Evolutionary conservation across 2,888 invertebrate species (phyloP).

Genomic region (Ectemnius continuus): DNA sequence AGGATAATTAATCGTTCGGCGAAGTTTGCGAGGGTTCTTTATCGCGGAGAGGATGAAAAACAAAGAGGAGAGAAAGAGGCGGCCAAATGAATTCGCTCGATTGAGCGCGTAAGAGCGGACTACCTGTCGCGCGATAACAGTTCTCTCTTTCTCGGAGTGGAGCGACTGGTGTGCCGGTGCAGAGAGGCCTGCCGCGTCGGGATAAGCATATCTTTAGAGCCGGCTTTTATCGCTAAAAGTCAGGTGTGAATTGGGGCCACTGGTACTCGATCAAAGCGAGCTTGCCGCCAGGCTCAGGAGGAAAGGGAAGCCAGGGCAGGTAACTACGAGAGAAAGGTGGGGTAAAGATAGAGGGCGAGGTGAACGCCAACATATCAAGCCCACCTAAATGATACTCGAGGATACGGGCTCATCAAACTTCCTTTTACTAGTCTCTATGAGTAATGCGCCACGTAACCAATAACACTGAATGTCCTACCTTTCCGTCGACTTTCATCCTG

Average conservation of each 20-base stretch:
- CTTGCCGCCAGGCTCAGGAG: constrained; percentile 24
- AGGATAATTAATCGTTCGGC: constrained; percentile 41
- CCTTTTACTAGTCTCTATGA: too few relatives aligned
- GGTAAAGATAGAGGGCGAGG: constrained; percentile 2
- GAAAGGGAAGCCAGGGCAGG: constrained; percentile 8
- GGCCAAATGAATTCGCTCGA: constrained; percentile 54
- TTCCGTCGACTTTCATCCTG: too few relatives aligned
- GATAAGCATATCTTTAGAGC: constrained; percentile 68
- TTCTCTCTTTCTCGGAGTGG: constrained; percentile 42
- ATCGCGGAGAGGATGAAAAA: constrained; percentile 21
- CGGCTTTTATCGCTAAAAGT: constrained; percentile 66
- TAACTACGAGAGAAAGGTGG: constrained; percentile 11
- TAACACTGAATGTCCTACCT: too few relatives aligned
- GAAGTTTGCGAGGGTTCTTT: constrained; percentile 18
- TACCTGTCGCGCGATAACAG: constrained; percentile 66
- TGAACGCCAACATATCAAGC: too few relatives aligned
- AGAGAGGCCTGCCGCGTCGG: constrained; percentile 37
- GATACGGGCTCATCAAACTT: too few relatives aligned
- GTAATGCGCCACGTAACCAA: too few relatives aligned
- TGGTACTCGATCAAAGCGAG: constrained; percentile 57
- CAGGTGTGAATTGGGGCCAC: constrained; percentile 70
- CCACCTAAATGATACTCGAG: too few relatives aligned
- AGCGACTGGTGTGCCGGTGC: constrained; percentile 25
- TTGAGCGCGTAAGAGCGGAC: constrained; percentile 52
- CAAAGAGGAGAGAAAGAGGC: constrained; percentile 22